Conservation (phyloP, 2,888 invertebrate genomes). For the Ypsolopha sequella region DNA sequence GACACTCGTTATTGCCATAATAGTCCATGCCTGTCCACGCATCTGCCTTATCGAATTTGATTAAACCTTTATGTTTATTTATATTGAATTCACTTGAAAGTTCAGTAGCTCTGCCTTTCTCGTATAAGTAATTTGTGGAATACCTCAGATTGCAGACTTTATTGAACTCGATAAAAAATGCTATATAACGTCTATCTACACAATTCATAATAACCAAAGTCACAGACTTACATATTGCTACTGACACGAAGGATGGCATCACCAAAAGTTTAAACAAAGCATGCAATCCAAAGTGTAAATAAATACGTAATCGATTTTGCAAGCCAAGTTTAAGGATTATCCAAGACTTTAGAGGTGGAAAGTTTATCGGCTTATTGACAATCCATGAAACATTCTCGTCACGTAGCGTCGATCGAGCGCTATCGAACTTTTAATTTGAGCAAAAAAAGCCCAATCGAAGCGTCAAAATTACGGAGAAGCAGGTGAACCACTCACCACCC, state of each 20-base stretch:
- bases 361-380: neutral
- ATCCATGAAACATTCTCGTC: constrained; percentile 21
- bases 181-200: too few species aligned
- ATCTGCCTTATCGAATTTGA: constrained; percentile 68
- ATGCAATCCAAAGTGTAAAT: too few species aligned
- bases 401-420: constrained; percentile 38
- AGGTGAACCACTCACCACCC: constrained; percentile 57
- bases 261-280: too few species aligned
- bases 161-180: too few species aligned
- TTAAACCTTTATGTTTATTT: constrained; percentile 66
- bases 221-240: too few species aligned
- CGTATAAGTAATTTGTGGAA: too few species aligned
- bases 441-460: constrained; percentile 41
- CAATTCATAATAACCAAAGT: too few species aligned
- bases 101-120: neutral
- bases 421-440: constrained; percentile 56
- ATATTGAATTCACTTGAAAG: constrained; percentile 44
- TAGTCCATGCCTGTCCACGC: constrained; percentile 33
- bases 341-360: too few species aligned
- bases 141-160: too few species aligned
- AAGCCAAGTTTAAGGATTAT: too few species aligned
- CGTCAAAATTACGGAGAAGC: constrained; percentile 45
- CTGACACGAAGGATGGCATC: too few species aligned
- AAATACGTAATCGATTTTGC: too few species aligned
- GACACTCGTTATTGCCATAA: constrained; percentile 57